Base-by-base conservation (phyloP, 64 coral and sea anemone genomes). In the Stichodactyla mertensii region DNA sequence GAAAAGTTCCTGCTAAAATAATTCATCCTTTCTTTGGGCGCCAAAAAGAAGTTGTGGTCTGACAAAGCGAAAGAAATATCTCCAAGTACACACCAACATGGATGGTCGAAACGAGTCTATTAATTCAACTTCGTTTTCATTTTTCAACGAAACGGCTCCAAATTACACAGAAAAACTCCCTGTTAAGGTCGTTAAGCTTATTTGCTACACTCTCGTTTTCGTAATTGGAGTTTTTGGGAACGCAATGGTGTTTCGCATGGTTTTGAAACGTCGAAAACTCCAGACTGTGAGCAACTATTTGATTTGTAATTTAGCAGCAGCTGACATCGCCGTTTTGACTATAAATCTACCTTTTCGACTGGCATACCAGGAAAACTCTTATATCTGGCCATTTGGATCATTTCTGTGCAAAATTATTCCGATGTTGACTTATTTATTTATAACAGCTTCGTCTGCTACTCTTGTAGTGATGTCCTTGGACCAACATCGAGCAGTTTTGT, bases 361-460 rank as follows among this genome's bases (percentile, higher is more conserved):
- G 55, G 95, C 92, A 4, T 97, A 97, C 78, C 95, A 97, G 84
- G 95, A 97, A 79, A 97, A 97, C 22, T 86, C 88, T 4, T 97
- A 97, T 67, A 55, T 87, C 6, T 97, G 92, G 95, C 95, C 95
- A 26, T 97, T 97, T 91, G 95, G 95, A 10, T 9, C 59, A 3
- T 90, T 97, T 62, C 31, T 97, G 26, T 97, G 95, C 77, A 97
- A 97, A 58, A 83, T 91, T 66, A 90, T 97, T 15, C 95, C 95
- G n/a, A 91, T 90, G 67, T 31, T 97, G 18, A 93, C 95, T 0
- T 97, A 97, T 55, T 59, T 93, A 6, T 97, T 93, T 18, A 90
- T 97, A 22, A 97, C 91, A 11, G 95, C 95, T 15, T 97, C 95
- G 6, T 97, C 95, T 4, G 82, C 83, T 22, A 97, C 95, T 0